phyloP scores from a whole-genome alignment of 2,113 vertebrate genomes.

The Megaceryle maxima region DNA sequence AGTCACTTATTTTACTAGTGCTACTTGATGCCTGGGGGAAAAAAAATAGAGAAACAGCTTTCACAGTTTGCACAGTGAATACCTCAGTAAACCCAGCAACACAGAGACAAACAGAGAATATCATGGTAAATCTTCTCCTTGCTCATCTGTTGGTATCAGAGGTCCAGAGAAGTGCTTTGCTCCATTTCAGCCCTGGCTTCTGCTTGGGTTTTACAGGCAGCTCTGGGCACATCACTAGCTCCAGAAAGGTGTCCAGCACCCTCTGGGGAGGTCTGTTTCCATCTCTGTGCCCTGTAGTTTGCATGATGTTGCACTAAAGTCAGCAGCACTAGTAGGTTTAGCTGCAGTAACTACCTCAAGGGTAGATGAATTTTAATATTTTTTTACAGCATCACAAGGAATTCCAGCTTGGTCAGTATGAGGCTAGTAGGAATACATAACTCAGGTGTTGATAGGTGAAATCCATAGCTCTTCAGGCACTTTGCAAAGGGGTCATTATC shows the following conservation, averaged over 20 bases:
- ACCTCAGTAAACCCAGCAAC: not conserved
- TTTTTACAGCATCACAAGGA: not conserved
- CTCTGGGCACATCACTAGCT: not conserved
- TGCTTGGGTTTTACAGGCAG: not conserved
- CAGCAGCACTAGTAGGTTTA: not conserved
- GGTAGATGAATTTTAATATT: not conserved
- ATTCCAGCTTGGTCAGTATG: not conserved
- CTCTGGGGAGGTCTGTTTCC: not conserved
- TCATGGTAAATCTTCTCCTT: not conserved
- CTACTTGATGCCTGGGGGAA: not conserved
- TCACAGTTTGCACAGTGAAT: not conserved
- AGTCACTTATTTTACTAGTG: not conserved
- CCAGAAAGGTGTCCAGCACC: not conserved
- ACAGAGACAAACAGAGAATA: not conserved
- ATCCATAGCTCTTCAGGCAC: not conserved
- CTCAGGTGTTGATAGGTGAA: not conserved
- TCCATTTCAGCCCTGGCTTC: not conserved
- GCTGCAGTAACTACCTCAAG: not conserved
- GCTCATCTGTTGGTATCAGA: not conserved
- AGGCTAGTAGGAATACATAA: not conserved
- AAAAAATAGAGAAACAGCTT: rapidly evolving
- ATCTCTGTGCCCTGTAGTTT: not conserved
- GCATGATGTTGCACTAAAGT: not conserved
- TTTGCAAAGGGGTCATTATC: not conserved
- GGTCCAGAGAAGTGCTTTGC: not conserved